Base-by-base conservation (phyloP, 2,113 vertebrate species). In the Cathartes aura region DNA sequence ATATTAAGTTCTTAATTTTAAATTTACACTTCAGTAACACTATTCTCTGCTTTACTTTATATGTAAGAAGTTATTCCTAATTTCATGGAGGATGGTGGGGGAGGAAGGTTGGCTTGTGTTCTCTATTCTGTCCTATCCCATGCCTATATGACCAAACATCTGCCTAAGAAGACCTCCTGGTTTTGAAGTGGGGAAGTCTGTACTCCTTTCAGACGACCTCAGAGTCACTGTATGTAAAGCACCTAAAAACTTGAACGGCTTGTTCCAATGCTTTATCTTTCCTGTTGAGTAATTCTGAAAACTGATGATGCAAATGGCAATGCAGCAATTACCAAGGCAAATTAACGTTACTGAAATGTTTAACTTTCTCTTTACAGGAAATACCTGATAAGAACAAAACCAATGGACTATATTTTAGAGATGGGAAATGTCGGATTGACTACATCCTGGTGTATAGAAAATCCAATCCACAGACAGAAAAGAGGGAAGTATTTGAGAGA, bases 391-490 rank as follows among this genome's bases (percentile, higher is more conserved):
- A 98, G 96, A 98, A 98, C 91, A 99, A 98, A 96, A 97, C 97
- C 58, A 99, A 97, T 58, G 98, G 99, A 72, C 97, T 99, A 8
- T 99, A 99, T 97, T 99, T 99, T 98, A 98, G 98, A 83, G 99
- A 99, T 91, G 99, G 99, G 32, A 99, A 99, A 89, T 99, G 99
- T 96, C 98, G 98, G 9, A 99, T 99, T 80, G 99, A 99, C 97
- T 99, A 99, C 97, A 99, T 99, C 96, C 98, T 99, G 83, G 99
- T 99, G 32, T 99, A 99, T 56, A 99, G 99, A 97, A 99, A 99
- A 98, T 99, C 99, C 87, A 99, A 97, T 81, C 97, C 97, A 4
- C 99, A 99, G 90, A 98, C 98, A 16, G 99, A 99, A 95, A 99
- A 99, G 96, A 99, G 99, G 93, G 99, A 99, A 91, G 95, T 99